Conservation (phyloP, 2,888 invertebrate species). For the Xylota sylvarum region DNA sequence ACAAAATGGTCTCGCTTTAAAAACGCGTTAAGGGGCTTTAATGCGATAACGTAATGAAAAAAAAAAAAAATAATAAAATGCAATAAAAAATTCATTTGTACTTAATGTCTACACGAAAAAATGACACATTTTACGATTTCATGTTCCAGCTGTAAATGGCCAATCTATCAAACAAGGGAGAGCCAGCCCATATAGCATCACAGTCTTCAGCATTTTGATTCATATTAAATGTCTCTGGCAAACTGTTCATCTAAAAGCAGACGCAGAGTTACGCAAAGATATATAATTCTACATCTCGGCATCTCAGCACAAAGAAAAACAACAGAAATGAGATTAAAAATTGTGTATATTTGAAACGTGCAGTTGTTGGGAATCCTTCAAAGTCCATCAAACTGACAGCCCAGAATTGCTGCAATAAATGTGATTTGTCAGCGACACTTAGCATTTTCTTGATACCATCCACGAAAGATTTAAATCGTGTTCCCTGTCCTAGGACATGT, state of each 20-base stretch:
- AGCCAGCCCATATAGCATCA: conserved; percentile 21
- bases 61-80: neutral
- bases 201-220: conserved; percentile 39
- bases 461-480: conserved; percentile 76
- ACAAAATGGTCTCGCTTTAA: neutral
- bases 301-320: conserved; percentile 40
- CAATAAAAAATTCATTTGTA: conserved; percentile 38
- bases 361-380: conserved; percentile 78
- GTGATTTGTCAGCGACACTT: conserved; percentile 77
- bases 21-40: too few relatives aligned
- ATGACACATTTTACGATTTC: conserved; percentile 49
- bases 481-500: conserved; percentile 72
- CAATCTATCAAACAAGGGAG: conserved; percentile 53
- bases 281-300: conserved; percentile 33
- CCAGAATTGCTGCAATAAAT: conserved; percentile 76
- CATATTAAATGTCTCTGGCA: conserved; percentile 51
- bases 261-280: conserved; percentile 71
- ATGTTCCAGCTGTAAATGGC: conserved; percentile 64
- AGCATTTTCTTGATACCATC: conserved; percentile 75
- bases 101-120: conserved; percentile 9
- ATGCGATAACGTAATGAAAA: neutral
- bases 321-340: conserved; percentile 74
- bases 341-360: conserved; percentile 76
- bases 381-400: conserved; percentile 78
- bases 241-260: conserved; percentile 54